Conservation (phyloP, 2,888 invertebrate genomes). For the Synergus laeviventris region DNA sequence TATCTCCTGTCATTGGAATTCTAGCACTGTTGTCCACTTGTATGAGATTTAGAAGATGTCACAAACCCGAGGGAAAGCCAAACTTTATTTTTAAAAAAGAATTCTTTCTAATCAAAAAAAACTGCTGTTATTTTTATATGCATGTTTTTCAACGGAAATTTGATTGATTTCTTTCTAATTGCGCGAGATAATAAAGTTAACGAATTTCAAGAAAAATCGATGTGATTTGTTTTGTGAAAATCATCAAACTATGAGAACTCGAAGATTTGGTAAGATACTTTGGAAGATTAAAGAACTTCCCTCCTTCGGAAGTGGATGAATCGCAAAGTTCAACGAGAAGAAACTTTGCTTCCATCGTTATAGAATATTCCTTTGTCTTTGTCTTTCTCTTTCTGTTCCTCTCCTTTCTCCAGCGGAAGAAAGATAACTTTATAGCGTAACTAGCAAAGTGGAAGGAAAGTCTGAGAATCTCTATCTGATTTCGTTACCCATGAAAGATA, state of each 20-base stretch:
- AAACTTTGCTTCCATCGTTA: conserved; percentile 37
- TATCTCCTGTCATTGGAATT: conserved; percentile 6
- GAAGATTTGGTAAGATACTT: conserved; percentile 12
- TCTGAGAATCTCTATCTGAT: conserved; percentile 22
- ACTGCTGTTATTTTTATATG: too few species aligned
- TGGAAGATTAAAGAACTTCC: conserved; percentile 32
- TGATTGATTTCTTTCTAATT: too few species aligned
- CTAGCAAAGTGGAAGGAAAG: conserved; percentile 18
- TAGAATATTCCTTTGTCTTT: background rate
- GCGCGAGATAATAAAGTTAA: too few species aligned
- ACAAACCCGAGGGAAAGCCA: background rate
- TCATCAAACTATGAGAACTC: background rate
- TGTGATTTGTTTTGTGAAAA: conserved; percentile 1
- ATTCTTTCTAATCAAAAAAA: too few species aligned
- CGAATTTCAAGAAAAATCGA: too few species aligned
- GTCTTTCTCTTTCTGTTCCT: background rate
- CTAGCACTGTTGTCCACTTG: background rate
- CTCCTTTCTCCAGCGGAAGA: background rate
- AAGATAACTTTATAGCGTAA: conserved; percentile 33
- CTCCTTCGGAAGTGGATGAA: conserved; percentile 24
- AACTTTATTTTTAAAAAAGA: background rate
- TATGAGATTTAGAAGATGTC: background rate
- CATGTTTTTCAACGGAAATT: too few species aligned
- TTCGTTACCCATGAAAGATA: conserved; percentile 14
- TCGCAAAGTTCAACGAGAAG: conserved; percentile 34